Base-by-base conservation (phyloP, 2,888 invertebrate genomes). In the Seira ritae region DNA sequence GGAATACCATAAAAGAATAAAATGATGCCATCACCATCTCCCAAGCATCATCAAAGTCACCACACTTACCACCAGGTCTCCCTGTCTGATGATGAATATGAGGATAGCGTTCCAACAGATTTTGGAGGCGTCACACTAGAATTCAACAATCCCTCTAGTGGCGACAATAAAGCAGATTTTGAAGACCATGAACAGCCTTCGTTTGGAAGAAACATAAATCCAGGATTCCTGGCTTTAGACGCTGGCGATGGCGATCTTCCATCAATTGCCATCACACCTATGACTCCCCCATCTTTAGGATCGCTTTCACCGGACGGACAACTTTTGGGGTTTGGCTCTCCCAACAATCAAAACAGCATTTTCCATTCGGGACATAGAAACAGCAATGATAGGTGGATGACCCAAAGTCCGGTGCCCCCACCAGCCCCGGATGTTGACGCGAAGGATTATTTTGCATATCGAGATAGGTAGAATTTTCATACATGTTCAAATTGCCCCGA, bases 361-460 rank as follows among this genome's bases (percentile, higher is more conserved):
- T 78, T 80, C 23, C 65, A 82, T 2, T 22, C 69, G 12, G 80
- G 71, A 8, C 77, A 81, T 24, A 19, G 71, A 12, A 83, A 78
- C 19, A 80, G 79, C 20, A 85, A 84, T 79, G 66, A 72, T 23
- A 73, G 86, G 46, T 87, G 87, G 87, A 83, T 88, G 76, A 82
- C 86, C 4, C 81, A 84, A 73, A 89, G 78, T 75, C 89, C 87
- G 20, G 81, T 86, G 69, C 89, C 86, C 17, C 86, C 83, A 19
- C 84, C 84, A 91, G 15, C 92, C 91, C n/a, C 92, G 91, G 90
- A 91, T 68, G 93, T 94, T 80, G 93, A 94, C 88, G 94, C 94
- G 20, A 93, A 93, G 86, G 93, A 92, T 84, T 95, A 94, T 91
- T 95, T 95, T 90, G 94, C 94, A 50, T 94, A 94, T 90, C 93